These are phyloP conservation scores for Oscheius sp. DNA, from an alignment of 2,888 invertebrate genomes.

Conservation along the genomic window DNA sequence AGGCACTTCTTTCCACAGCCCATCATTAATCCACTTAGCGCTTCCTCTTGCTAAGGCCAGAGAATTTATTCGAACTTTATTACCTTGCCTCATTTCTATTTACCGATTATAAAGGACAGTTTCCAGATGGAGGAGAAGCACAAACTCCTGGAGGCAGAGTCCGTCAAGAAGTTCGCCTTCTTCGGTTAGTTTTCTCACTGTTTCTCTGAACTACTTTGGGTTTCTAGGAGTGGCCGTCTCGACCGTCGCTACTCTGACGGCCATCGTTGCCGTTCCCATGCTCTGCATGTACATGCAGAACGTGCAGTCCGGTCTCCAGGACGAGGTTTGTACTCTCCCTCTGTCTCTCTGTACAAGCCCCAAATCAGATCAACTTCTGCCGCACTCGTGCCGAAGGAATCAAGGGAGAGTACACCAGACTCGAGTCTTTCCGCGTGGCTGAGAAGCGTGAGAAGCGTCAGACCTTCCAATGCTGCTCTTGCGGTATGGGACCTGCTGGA, in stretches of 20 bases:
- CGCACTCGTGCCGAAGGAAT: constrained; percentile 57
- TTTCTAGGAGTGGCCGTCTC: constrained; percentile 50
- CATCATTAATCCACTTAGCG: constrained; percentile 37
- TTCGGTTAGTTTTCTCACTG: constrained; percentile 47
- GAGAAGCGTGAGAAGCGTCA: constrained; percentile 60
- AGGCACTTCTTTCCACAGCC: constrained; percentile 30
- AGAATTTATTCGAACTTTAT: not conserved
- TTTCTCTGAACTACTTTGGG: not conserved
- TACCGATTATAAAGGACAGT: not conserved
- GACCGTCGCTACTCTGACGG: constrained; percentile 57
- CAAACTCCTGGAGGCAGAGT: constrained; percentile 66
- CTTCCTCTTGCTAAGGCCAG: constrained; percentile 11
- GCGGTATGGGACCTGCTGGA: constrained; percentile 58
- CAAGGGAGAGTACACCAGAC: constrained; percentile 59
- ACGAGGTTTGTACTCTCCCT: constrained; percentile 42
- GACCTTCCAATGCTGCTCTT: constrained; percentile 61
- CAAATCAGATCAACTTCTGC: constrained; percentile 63
- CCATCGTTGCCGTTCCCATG: constrained; percentile 60
- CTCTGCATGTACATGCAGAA: constrained; percentile 65
- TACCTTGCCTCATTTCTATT: constrained; percentile 7
- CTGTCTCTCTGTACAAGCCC: not conserved
- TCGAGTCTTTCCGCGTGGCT: constrained; percentile 54
- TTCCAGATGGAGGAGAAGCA: constrained; percentile 56
- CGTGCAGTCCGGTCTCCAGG: constrained; percentile 65
- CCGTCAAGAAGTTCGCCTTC: constrained; percentile 70